Conservation (phyloP, 2,888 invertebrate genomes). For the Torymus aiolomorphi region DNA sequence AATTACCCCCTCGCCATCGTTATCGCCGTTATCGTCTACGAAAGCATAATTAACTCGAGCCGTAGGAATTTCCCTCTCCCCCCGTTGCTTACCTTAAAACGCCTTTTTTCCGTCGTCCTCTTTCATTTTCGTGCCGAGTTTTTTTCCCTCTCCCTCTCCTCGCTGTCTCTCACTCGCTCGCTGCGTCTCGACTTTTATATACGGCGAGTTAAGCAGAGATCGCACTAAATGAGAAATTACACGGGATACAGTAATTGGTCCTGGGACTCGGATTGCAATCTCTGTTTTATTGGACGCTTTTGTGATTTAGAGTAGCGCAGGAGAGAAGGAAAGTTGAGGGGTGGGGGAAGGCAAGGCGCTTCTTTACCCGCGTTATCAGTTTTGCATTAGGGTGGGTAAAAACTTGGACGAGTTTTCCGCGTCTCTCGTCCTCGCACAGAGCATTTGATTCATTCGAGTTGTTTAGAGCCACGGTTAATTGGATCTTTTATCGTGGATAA, state of each 20-base stretch:
- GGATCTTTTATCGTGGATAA: background rate
- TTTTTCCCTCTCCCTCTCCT: background rate
- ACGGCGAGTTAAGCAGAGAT: constrained; percentile 35
- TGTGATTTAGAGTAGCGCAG: constrained; percentile 41
- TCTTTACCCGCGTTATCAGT: constrained; percentile 35
- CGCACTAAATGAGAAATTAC: constrained; percentile 54
- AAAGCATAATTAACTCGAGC: constrained; percentile 53
- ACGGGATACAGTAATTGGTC: constrained; percentile 53
- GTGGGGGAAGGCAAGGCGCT: too few relatives aligned
- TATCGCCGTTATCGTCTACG: constrained; percentile 56
- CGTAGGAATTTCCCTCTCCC: background rate
- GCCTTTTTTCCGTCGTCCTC: background rate
- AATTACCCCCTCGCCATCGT: constrained; percentile 53
- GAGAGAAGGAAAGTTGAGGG: too few relatives aligned
- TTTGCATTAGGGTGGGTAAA: constrained; percentile 37
- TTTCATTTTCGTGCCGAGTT: constrained; percentile 2
- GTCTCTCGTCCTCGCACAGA: background rate
- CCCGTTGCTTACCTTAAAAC: background rate
- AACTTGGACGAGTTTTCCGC: constrained; percentile 1
- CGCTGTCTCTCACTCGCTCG: background rate
- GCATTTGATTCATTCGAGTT: background rate
- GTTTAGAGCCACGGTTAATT: constrained; percentile 9
- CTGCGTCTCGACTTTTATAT: constrained; percentile 43
- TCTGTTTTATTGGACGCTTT: constrained; percentile 50
- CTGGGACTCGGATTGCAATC: constrained; percentile 44